phyloP scores from a whole-genome alignment of 2,888 invertebrate genomes.

The Xylota sylvarum region DNA sequence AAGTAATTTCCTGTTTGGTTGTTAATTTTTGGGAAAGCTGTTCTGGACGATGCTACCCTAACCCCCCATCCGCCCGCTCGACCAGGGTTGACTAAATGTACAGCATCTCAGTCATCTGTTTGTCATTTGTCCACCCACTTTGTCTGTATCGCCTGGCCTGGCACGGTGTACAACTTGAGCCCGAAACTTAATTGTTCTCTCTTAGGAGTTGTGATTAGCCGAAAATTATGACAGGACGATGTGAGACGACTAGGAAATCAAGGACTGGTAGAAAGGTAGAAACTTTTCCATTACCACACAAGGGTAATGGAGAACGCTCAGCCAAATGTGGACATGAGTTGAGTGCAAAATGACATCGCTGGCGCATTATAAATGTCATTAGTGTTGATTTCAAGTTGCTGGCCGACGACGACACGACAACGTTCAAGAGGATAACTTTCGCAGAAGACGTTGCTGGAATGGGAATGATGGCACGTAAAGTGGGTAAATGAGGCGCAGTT shows the following conservation, averaged over 20 bases:
- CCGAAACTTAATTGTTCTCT: constrained; percentile 63
- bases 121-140: constrained; percentile 63
- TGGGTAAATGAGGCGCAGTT: not conserved
- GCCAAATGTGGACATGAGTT: constrained; percentile 65
- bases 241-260: constrained; percentile 50
- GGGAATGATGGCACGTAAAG: not conserved
- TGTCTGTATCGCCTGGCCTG: not conserved
- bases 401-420: not conserved
- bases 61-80: no score
- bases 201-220: constrained; percentile 69
- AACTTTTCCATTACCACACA: constrained; percentile 62
- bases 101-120: constrained; percentile 41
- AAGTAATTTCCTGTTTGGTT: constrained; percentile 73
- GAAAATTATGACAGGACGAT: constrained; percentile 67
- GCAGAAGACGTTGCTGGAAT: not conserved
- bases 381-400: constrained; percentile 41
- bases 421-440: constrained; percentile 5
- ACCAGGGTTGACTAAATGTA: not conserved
- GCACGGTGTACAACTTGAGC: constrained; percentile 17
- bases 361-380: constrained; percentile 58
- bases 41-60: constrained; percentile 25
- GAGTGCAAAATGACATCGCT: constrained; percentile 61
- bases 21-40: constrained; percentile 58
- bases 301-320: constrained; percentile 51
- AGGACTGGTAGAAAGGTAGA: constrained; percentile 43